Percentiles rank a stretch among this genome's conserved stretches.
phyloP scores from a whole-genome alignment of 2,113 vertebrate species.

The Albula glossodonta region DNA sequence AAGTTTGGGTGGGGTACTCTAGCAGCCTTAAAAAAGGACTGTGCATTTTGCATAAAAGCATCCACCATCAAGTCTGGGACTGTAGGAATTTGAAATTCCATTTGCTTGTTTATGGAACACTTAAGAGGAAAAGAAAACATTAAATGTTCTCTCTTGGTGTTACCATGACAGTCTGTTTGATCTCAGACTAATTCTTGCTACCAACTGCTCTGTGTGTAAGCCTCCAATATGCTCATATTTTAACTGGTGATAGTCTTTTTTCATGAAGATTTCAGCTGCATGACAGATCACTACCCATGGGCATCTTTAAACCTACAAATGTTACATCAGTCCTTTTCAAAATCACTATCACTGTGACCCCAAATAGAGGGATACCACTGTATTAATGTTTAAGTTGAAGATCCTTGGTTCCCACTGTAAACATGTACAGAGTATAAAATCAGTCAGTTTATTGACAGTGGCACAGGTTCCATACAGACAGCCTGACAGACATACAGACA shows the following conservation, averaged over 20 bases:
- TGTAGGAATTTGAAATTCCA: background rate
- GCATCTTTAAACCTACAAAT: background rate
- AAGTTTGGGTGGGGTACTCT: background rate
- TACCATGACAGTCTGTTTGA: background rate
- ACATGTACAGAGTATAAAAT: slow-evolving; percentile 1
- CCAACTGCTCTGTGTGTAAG: background rate
- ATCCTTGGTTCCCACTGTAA: slow-evolving; percentile 11
- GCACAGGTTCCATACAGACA: background rate
- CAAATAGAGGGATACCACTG: background rate
- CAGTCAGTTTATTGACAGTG: background rate
- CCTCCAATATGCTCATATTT: background rate
- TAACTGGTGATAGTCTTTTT: background rate
- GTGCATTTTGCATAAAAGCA: background rate
- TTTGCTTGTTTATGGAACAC: background rate
- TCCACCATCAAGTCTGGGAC: background rate
- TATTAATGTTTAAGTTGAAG: background rate
- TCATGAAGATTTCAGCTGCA: background rate
- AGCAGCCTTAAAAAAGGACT: slow-evolving; percentile 1
- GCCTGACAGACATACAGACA: background rate
- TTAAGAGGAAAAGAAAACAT: background rate
- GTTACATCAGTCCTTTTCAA: background rate
- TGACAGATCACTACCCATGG: background rate
- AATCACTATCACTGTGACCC: background rate
- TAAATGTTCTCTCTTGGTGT: background rate
- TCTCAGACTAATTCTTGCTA: background rate